Base-by-base conservation (phyloP, 2,888 invertebrate species). In the Chloroclystis v-ata region DNA sequence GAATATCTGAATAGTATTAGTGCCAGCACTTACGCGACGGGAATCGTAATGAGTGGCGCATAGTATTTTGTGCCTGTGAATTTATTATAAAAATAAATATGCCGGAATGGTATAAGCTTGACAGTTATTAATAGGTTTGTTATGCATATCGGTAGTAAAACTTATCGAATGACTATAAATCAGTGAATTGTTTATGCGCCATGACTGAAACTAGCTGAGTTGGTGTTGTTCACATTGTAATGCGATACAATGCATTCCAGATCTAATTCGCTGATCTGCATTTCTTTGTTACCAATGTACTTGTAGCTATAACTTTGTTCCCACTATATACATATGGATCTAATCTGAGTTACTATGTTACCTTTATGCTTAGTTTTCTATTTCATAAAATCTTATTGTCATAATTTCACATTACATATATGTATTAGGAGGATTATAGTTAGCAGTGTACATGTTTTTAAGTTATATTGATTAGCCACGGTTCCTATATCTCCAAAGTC, bases 1-100 rank as follows among this genome's bases (percentile, higher is more conserved):
- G 56, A 46, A 53, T 57, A 54, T 32, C 50, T 54, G 57, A 52
- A 57, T 54, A 47, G 37, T 51, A 54, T 58, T 57, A 61, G 54
- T 52, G 47, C 44, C 33, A 38, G 38, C 37, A 45, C 43, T 46
- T 33, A 33, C 53, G 47, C 45, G 55, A 11, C 30, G 26, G 46
- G 58, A 60, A 60, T 60, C 30, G 20, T 42, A 54, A 58, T 55
- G 49, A 51, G 37, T 53, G 49, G 39, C 51, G 45, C 56, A 49
- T 45, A 53, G 47, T 51, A 37, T 49, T 43, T 49, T 55, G 49
- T 38, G 20, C 41, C 44, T 52, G 42, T 50, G 44, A 44, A 35
- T 37, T 28, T 37, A 50, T 40, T 25, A 29, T 25, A 33, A 33
- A 41, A 37, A 43, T 37, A 50, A 37, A 41, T 41, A 41, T 42